Base-by-base conservation (phyloP, 2,888 invertebrate genomes). In the Drosophila greeni region DNA sequence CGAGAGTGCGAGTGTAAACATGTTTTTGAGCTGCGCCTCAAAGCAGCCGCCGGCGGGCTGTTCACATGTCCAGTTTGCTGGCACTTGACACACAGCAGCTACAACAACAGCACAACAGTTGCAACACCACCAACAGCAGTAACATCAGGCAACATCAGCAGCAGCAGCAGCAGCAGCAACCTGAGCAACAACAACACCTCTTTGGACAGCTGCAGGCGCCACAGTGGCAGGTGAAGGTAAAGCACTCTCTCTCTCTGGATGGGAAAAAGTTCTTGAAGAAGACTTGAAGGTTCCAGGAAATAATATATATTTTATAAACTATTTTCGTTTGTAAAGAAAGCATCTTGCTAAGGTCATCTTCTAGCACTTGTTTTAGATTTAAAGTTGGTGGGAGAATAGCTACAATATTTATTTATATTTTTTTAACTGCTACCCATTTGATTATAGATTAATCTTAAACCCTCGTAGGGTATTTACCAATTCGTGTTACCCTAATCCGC, bases 21-120 rank as follows among this genome's bases (percentile, higher is more conserved):
- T 80, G 84, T 80, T 80, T 80, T 80, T 76, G 80, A 84, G 74
- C 59, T 76, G 66, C 67, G 74, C 76, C 77, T 74, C 84, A 81
- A 72, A 71, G 78, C 56, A 62, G 78, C 78, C 66, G 70, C 54
- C 56, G 72, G 70, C 66, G 54, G 34, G 20, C 16, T 65, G 74
- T 79, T 72, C 82, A 72, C 66, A 74, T 84, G 80, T 84, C 79
- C 79, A 76, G 66, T 78, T 73, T 71, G 76, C 82, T 80, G 84
- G 67, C 84, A 84, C 79, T 84, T 84, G 84, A 82, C 79, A 84
- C 79, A 79, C 84, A 83, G 18, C 65, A 61, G 23, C 66, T 53
- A 11, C 56, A 61, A 29, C 29, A 61, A 42, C 66, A 62, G 76
- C 82, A 42, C 66, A 62, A 78, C 82, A 76, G 49, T 68, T 68